Base-by-base conservation (phyloP, 2,888 invertebrate species). In the Odontocerum albicorne region DNA sequence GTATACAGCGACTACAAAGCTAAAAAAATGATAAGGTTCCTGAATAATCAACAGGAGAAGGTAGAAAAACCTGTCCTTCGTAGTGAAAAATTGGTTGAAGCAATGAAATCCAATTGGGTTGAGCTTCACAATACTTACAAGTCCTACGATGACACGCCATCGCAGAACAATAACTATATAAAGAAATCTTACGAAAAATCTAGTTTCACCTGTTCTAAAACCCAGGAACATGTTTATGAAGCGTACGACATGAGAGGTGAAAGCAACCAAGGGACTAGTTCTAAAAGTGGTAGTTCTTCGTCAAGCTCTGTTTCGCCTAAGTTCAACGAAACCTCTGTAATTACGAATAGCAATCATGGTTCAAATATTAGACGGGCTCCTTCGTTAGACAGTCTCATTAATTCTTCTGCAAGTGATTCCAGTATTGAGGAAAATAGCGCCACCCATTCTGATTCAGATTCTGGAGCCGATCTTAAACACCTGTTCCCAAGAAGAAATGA, bases 301-400 rank as follows among this genome's bases (percentile, higher is more conserved):
- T 57, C 45, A 19, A 53, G 56, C 32, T 44, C 53, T 4, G 49
- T 44, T n/a, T 60, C 55, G 40, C 54, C 49, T 22, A 51, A 62
- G 53, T 46, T 59, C 21, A 53, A 55, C 47, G 57, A 42, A 13
- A 56, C 17, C 61, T 63, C 56, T 61, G 65, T 21, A 61, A 20
- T 46, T 20, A 42, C 44, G 10, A 49, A 17, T 21, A 21, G 20
- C 27, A 53, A 45, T 13, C 46, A 42, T n/a, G 54, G 46, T 19
- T 22, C 45, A 17, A 58, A 58, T 35, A 32, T 55, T 12, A 58
- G 46, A 53, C 69, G 79, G 49, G 77, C 83, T 2, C 81, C 84
- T 40, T 86, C 85, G 2, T 69, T 87, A 44, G 87, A 87, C 67
- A 85, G 85, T 60, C 74, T 87, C 21, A 86, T 85, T 56, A 86